phyloP scores from a whole-genome alignment of 2,113 vertebrate genomes.

The Melospiza georgiana region DNA sequence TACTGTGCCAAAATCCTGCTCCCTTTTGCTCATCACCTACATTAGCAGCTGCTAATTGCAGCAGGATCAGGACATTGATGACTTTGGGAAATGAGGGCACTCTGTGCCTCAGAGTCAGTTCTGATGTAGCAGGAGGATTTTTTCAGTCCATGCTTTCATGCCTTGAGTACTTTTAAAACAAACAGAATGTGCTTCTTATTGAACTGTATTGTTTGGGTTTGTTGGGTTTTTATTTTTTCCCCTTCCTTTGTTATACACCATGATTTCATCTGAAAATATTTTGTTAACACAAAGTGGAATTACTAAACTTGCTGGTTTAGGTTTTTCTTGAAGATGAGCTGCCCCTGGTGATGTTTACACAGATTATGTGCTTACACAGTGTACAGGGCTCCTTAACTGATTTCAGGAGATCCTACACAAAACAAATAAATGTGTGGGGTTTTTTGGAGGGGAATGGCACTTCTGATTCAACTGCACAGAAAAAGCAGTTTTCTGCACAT shows the following conservation, averaged over 20 bases:
- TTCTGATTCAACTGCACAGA: not conserved
- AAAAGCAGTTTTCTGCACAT: not conserved
- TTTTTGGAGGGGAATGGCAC: not conserved
- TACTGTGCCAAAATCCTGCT: not conserved
- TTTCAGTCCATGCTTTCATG: not conserved
- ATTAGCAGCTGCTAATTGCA: not conserved
- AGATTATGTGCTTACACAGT: conserved; percentile 62
- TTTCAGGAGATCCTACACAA: conserved; percentile 58
- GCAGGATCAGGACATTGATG: not conserved
- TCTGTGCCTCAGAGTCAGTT: not conserved
- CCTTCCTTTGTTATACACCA: conserved; percentile 56
- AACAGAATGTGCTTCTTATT: conserved; percentile 19
- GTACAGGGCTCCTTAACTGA: conserved; percentile 65
- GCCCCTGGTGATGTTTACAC: conserved; percentile 63
- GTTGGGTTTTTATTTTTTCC: not conserved
- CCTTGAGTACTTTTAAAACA: not conserved
- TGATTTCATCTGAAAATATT: conserved; percentile 72
- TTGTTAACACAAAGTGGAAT: conserved; percentile 66
- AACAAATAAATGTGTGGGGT: conserved; percentile 40
- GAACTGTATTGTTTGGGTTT: not conserved
- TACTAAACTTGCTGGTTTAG: conserved; percentile 71
- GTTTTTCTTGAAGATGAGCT: conserved; percentile 65
- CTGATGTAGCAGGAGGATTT: not conserved
- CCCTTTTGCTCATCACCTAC: not conserved
- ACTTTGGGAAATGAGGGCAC: conserved; percentile 32